Conservation (phyloP, 2,888 invertebrate species). For the Dichetophora obliterata region DNA sequence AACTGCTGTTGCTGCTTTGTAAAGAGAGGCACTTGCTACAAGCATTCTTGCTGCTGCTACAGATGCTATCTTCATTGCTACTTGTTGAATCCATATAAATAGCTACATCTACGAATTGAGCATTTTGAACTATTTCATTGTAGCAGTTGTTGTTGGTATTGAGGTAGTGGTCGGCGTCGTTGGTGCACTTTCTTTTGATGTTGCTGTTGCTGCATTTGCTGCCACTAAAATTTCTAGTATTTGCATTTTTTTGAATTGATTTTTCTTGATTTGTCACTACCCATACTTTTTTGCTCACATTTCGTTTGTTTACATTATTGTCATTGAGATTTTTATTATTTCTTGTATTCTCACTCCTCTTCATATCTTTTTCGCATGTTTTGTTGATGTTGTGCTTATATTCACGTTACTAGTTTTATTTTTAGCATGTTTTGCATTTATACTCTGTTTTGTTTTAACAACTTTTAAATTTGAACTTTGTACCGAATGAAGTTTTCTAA, state of each 20-base stretch:
- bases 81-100: not conserved
- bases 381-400: not conserved
- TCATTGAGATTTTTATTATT: slow-evolving; percentile 39
- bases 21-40: no score
- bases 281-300: slow-evolving; percentile 11
- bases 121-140: not conserved
- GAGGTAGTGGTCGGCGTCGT: slow-evolving; percentile 13
- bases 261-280: not conserved
- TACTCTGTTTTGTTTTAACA: not conserved
- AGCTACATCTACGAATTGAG: not conserved
- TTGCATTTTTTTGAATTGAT: no score
- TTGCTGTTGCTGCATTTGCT: not conserved
- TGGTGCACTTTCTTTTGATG: not conserved
- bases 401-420: not conserved
- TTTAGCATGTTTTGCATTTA: not conserved
- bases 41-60: not conserved
- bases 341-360: slow-evolving; percentile 1
- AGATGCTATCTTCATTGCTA: no score
- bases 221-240: not conserved
- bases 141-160: slow-evolving; percentile 21
- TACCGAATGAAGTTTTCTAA: not conserved
- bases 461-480: not conserved
- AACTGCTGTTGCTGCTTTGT: slow-evolving; percentile 21
- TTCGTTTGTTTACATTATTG: slow-evolving; percentile 52
- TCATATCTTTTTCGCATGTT: not conserved